These are phyloP conservation scores for Crenichthys baileyi DNA, from an alignment of 2,797 vertebrate species.

Conservation along the genomic window DNA sequence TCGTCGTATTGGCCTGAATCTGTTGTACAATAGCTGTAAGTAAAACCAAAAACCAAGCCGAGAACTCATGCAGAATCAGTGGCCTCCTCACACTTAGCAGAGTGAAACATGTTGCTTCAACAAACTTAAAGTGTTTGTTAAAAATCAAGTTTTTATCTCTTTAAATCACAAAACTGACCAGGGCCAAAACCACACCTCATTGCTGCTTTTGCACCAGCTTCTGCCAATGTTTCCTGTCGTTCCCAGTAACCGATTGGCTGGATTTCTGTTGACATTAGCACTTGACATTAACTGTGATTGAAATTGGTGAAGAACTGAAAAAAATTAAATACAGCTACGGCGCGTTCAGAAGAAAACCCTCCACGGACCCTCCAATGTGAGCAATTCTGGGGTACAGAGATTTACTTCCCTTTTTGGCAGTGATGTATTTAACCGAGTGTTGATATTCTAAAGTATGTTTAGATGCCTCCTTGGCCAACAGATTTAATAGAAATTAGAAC, in stretches of 20 bases:
- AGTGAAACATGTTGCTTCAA: constrained; percentile 36
- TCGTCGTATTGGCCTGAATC: constrained; percentile 42
- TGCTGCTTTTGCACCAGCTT: constrained; percentile 65
- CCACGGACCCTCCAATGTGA: constrained; percentile 28
- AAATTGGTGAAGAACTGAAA: constrained; percentile 42
- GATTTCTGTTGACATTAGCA: constrained; percentile 50
- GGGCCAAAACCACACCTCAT: constrained; percentile 59
- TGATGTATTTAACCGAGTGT: constrained; percentile 41
- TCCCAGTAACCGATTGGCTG: constrained; percentile 47
- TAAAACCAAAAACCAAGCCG: constrained; percentile 41
- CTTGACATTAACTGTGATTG: constrained; percentile 64
- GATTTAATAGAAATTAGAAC: constrained; percentile 36
- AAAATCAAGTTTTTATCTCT: constrained; percentile 19
- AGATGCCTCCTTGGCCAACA: constrained; percentile 21
- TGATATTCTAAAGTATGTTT: constrained; percentile 35
- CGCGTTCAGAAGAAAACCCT: constrained; percentile 45
- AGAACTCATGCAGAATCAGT: constrained; percentile 40
- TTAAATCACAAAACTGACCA: constrained; percentile 31
- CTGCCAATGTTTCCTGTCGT: constrained; percentile 45
- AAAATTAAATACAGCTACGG: constrained; percentile 51
- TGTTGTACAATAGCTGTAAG: constrained; percentile 75
- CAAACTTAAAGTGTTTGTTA: constrained; percentile 29
- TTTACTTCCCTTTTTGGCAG: constrained; percentile 34
- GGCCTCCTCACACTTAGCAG: constrained; percentile 34
- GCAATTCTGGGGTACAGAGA: constrained; percentile 40